These are phyloP conservation scores for Tipula unca DNA, from an alignment of 2,888 invertebrate species.

Conservation along the genomic window DNA sequence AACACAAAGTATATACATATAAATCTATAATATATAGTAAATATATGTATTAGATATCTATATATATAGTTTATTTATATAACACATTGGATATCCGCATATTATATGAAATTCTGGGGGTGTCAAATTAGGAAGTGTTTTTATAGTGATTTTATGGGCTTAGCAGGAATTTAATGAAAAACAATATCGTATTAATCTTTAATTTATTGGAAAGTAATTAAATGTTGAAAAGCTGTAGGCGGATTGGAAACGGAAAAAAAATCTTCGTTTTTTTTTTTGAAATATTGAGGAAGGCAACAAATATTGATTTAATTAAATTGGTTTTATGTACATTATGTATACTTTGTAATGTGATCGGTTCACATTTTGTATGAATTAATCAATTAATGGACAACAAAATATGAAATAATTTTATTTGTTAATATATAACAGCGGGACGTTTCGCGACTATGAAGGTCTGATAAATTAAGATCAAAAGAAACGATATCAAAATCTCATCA, in stretches of 20 bases:
- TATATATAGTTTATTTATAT: not conserved
- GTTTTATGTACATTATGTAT: too few species aligned
- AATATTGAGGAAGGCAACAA: not conserved
- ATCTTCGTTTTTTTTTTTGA: not conserved
- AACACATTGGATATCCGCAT: not conserved
- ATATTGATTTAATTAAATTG: not conserved
- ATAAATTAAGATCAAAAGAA: too few species aligned
- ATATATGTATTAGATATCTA: not conserved
- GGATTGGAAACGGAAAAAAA: not conserved
- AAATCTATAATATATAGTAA: not conserved
- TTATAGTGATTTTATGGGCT: slow-evolving; percentile 8
- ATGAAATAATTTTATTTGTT: too few species aligned
- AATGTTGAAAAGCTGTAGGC: not conserved
- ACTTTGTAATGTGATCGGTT: too few species aligned
- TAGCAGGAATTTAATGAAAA: slow-evolving; percentile 4
- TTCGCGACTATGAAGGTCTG: too few species aligned
- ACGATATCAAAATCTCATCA: too few species aligned
- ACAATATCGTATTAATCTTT: not conserved
- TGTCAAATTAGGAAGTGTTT: not conserved
- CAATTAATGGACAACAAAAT: too few species aligned
- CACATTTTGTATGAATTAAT: too few species aligned
- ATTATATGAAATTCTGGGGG: slow-evolving; percentile 14
- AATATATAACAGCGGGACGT: too few species aligned
- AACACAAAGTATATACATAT: not conserved
- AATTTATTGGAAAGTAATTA: not conserved